A percentile compares a stretch with the other conserved stretches of the same genome.
Evolutionary conservation across 2,888 invertebrate species (phyloP).

Genomic region (Lissocephala sabroskyi): DNA sequence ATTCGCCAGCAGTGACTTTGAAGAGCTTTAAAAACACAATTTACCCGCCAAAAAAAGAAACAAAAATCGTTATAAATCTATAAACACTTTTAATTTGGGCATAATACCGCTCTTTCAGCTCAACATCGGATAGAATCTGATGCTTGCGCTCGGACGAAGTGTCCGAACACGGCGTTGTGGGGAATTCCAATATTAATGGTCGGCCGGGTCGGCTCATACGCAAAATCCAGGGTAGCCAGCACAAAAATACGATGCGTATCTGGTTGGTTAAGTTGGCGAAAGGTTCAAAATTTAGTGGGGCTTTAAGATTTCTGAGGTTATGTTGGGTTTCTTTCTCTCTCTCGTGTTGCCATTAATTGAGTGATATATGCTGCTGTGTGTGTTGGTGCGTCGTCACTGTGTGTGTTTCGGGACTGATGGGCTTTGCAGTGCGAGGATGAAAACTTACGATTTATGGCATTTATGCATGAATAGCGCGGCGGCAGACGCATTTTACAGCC

Average conservation of each 20-base stretch:
- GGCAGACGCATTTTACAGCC: constrained; percentile 2
- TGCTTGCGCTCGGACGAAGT: constrained; percentile 79
- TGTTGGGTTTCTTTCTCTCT: too few relatives aligned
- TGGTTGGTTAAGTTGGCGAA: constrained; percentile 69
- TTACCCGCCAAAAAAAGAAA: too few relatives aligned
- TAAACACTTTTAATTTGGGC: constrained; percentile 10
- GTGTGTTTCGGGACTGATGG: constrained; percentile 7
- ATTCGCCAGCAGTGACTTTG: constrained; percentile 95
- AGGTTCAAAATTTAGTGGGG: too few relatives aligned
- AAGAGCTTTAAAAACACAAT: too few relatives aligned
- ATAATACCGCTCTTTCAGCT: constrained; percentile 82
- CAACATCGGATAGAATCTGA: constrained; percentile 85
- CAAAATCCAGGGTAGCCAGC: constrained; percentile 97
- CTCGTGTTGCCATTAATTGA: too few relatives aligned
- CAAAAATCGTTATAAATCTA: constrained; percentile 8
- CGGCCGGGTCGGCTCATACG: constrained; percentile 89
- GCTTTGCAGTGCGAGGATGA: not conserved
- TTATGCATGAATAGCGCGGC: constrained; percentile 43
- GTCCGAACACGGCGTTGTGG: constrained; percentile 74
- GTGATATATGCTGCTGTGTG: constrained; percentile 9
- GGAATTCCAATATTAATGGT: constrained; percentile 73
- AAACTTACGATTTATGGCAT: constrained; percentile 50
- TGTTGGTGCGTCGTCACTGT: not conserved
- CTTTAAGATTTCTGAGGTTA: too few relatives aligned
- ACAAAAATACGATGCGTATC: constrained; percentile 93